phyloP scores from a whole-genome alignment of 2,113 vertebrate species.

The Gila orcuttii region DNA sequence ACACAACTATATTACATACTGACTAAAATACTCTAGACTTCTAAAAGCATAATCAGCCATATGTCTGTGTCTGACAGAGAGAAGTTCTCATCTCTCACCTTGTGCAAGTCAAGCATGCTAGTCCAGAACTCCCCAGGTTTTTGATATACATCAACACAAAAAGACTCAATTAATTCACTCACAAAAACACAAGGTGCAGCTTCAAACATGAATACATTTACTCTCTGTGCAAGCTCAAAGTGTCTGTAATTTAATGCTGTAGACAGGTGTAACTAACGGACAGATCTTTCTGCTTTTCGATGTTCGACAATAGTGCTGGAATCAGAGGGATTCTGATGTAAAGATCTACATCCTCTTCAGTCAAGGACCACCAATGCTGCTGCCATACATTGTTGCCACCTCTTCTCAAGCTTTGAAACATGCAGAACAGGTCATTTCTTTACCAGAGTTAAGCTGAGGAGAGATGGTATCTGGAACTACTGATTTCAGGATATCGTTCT shows the following conservation, averaged over 20 bases:
- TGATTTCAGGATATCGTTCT: constrained; percentile 85
- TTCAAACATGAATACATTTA: constrained; percentile 33
- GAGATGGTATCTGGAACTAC: constrained; percentile 85
- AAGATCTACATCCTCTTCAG: not conserved
- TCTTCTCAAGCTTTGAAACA: constrained; percentile 78
- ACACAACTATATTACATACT: not conserved
- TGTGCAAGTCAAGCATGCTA: not conserved
- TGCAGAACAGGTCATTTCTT: constrained; percentile 81
- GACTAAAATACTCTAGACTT: not conserved
- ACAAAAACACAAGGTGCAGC: constrained; percentile 41
- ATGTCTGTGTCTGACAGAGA: not conserved
- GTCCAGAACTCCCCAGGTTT: not conserved
- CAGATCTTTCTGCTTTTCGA: not conserved
- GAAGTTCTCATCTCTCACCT: not conserved
- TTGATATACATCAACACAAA: constrained; percentile 49
- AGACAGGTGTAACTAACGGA: not conserved
- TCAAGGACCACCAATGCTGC: not conserved
- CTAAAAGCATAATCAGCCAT: not conserved
- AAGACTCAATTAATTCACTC: not conserved
- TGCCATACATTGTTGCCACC: not conserved
- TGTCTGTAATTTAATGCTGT: constrained; percentile 17
- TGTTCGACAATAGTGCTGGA: constrained; percentile 1
- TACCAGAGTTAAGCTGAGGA: constrained; percentile 81
- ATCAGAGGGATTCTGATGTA: not conserved
- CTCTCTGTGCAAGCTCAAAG: not conserved